phyloP scores from a whole-genome alignment of 2,113 vertebrate genomes.

The Otolemur garnettii region DNA sequence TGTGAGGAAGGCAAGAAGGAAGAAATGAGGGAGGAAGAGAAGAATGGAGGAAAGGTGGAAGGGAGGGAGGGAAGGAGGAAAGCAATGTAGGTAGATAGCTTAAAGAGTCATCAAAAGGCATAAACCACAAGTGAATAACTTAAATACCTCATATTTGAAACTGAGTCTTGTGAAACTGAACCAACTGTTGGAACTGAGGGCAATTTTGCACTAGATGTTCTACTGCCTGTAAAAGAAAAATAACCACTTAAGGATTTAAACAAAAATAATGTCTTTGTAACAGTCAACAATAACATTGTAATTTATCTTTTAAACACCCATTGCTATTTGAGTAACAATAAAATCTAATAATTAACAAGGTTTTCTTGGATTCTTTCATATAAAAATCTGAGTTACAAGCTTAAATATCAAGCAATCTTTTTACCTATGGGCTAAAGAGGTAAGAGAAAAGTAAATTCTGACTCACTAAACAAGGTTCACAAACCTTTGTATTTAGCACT shows the following conservation, averaged over 20 bases:
- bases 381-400: constrained; percentile 4
- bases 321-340: constrained; percentile 47
- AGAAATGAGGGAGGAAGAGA: not conserved
- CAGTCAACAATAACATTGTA: not conserved
- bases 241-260: constrained; percentile 29
- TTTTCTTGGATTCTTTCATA: constrained; percentile 1
- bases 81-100: not conserved
- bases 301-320: constrained; percentile 29
- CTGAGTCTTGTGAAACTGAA: constrained; percentile 94
- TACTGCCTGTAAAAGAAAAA: constrained; percentile 87
- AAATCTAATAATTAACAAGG: constrained; percentile 43
- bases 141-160: constrained; percentile 97
- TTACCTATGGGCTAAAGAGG: not conserved
- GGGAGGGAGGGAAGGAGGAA: not conserved
- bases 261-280: constrained; percentile 16
- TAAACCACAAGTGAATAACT: constrained; percentile 2
- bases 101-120: constrained; percentile 44
- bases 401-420: not conserved
- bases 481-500: not conserved
- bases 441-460: constrained; percentile 28
- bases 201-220: constrained; percentile 93
- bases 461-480: not conserved
- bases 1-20: not conserved
- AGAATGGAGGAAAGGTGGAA: not conserved
- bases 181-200: constrained; percentile 96